These are phyloP conservation scores for Phymastichus coffea DNA, from an alignment of 1,140 invertebrate species.

Conservation along the genomic window DNA sequence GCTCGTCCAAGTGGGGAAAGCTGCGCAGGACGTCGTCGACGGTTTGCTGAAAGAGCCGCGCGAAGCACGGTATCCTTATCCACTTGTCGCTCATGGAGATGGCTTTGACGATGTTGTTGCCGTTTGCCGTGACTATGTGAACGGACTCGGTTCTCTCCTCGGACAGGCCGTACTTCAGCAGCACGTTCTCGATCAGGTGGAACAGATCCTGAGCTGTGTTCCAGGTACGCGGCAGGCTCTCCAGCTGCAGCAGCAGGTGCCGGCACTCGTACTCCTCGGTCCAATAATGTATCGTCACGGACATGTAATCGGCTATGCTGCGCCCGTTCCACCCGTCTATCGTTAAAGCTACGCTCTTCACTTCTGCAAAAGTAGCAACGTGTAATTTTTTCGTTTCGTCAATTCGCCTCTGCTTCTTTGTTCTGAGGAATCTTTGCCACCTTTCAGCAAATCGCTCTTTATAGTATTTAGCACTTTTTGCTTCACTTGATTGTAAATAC, in stretches of 20 bases:
- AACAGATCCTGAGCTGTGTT: conserved; percentile 26
- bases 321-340: conserved; percentile 27
- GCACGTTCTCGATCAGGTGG: conserved; percentile 24
- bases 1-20: conserved; percentile 9
- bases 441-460: conserved; percentile 19
- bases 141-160: conserved; percentile 8
- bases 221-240: conserved; percentile 25
- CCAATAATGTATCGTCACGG: conserved; percentile 26
- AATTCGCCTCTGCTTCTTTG: no score
- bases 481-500: conserved; percentile 24
- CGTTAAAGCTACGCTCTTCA: conserved; percentile 24
- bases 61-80: conserved; percentile 24
- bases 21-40: conserved; percentile 19
- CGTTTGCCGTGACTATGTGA: conserved; percentile 25
- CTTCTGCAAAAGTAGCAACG: not conserved
- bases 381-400: not conserved
- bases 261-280: conserved; percentile 18
- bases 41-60: conserved; percentile 18
- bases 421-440: not conserved
- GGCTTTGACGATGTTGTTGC: conserved; percentile 20
- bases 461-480: conserved; percentile 12
- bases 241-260: conserved; percentile 21
- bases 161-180: conserved; percentile 17
- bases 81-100: conserved; percentile 16
- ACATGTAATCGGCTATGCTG: conserved; percentile 22